These are phyloP conservation scores for Hippocampus barbouri DNA, from an alignment of 2,113 vertebrate species.

Conservation along the genomic window DNA sequence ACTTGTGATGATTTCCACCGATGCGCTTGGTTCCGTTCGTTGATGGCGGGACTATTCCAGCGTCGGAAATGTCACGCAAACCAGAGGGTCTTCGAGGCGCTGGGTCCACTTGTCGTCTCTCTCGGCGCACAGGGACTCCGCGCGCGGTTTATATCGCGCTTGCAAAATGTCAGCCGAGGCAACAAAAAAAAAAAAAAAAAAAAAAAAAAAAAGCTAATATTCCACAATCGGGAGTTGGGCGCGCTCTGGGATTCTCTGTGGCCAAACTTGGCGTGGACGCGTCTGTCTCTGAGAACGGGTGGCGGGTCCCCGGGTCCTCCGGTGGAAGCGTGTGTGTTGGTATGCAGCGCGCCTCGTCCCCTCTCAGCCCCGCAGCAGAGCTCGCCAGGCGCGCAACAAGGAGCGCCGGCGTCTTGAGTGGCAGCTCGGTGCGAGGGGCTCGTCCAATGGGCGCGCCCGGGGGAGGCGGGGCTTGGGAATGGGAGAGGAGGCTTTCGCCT, in stretches of 20 bases:
- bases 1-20: constrained; percentile 55
- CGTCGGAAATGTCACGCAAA: constrained; percentile 1
- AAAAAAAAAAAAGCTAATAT: constrained; percentile 42
- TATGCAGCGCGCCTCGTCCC: constrained; percentile 69
- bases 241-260: constrained; percentile 23
- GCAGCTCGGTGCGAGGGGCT: constrained; percentile 59
- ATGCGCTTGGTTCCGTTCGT: constrained; percentile 48
- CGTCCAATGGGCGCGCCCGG: constrained; percentile 60
- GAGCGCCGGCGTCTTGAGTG: constrained; percentile 55
- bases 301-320: constrained; percentile 37
- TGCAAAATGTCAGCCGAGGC: constrained; percentile 29
- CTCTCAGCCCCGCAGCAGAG: constrained; percentile 60
- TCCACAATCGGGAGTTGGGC: constrained; percentile 41
- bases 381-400: constrained; percentile 52
- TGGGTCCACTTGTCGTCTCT: constrained; percentile 53
- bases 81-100: constrained; percentile 35
- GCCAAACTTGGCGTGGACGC: constrained; percentile 1
- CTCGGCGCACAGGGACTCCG: constrained; percentile 19
- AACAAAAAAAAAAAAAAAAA: constrained; percentile 25
- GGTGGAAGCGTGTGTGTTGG: constrained; percentile 49
- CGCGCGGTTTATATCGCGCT: constrained; percentile 37
- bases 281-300: constrained; percentile 17
- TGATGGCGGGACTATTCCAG: constrained; percentile 16
- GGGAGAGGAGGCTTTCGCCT: constrained; percentile 13
- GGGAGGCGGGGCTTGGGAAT: constrained; percentile 53